phyloP scores from a whole-genome alignment of 23 tunicate species.

The Botrylloides violaceus region DNA sequence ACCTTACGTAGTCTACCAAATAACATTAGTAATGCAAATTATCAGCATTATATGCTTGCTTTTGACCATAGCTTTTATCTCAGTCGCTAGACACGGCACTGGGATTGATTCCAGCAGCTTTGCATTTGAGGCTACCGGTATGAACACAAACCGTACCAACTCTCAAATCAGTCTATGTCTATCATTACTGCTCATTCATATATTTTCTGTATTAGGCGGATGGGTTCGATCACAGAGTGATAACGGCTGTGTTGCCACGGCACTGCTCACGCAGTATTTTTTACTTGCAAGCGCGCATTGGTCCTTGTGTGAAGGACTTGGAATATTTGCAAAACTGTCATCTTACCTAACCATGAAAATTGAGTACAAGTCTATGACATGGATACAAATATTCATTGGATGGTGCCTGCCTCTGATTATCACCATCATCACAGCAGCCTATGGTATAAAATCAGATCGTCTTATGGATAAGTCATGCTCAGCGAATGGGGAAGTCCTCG shows the following conservation, averaged over 20 bases:
- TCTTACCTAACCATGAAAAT: conserved; percentile 10
- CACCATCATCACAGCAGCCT: neutral
- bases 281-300: conserved; percentile 16
- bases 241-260: neutral
- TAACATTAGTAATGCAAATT: neutral
- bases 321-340: conserved; percentile 21
- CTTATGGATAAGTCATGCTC: conserved; percentile 1
- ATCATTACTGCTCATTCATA: conserved; percentile 7
- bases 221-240: neutral
- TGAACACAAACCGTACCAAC: conserved; percentile 18
- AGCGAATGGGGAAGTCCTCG: neutral
- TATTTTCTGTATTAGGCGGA: conserved; percentile 7
- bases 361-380: conserved; percentile 3
- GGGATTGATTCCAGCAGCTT: conserved; percentile 8
- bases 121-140: conserved; percentile 8
- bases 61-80: neutral
- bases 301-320: conserved; percentile 21
- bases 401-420: conserved; percentile 11
- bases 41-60: neutral
- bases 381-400: neutral
- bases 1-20: neutral
- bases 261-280: conserved; percentile 16
- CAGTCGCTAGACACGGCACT: conserved; percentile 12
- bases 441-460: neutral
- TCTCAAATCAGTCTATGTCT: conserved; percentile 13